Base-by-base conservation (phyloP, 2,888 invertebrate species). In the Cheilosia pagana region DNA sequence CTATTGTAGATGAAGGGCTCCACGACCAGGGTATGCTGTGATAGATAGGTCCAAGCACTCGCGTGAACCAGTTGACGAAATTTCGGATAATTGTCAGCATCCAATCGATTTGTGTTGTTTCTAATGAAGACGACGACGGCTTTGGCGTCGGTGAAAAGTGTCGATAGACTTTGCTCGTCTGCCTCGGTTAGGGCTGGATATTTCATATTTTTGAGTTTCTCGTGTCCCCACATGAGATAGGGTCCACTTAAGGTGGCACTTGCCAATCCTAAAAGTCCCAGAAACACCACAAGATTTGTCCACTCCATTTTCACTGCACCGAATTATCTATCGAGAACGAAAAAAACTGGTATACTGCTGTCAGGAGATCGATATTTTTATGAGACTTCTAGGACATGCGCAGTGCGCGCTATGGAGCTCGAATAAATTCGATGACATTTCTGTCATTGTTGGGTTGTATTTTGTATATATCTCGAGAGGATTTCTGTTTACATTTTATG, bases 1-100 rank as follows among this genome's bases (percentile, higher is more conserved):
- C 94, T 93, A 89, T 93, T 94, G 87, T 93, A 93, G 87, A 94
- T 93, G 88, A 93, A 93, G 0, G 94, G 94, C 87, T 94, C 94
- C 0, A 93, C 93, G 53, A 93, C 93, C 41, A 94, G 89, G 78
- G 92, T 93, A 87, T 93, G 93, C 87, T 94, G 94, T 0, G 94
- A 93, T 62, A 94, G 89, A 63, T 94, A 93, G 72, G 93, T 89
- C 89, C 92, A 93, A 14, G 91, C 91, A 87, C 92, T 93, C 55
- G 92, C 92, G 81, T 93, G 93, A 70, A 94, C 89, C 91, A 94
- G 92, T 90, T 93, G 93, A 89, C 93, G 90, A 87, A 94, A 91
- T 87, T 93, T 90, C 3, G 94, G 94, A 87, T 93, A 94, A 76
- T 92, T 92, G 6, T 92, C 93, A 74, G 92, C 92, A 71, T 93